phyloP scores from a whole-genome alignment of 2,888 invertebrate genomes.

The Heliconius sara region DNA sequence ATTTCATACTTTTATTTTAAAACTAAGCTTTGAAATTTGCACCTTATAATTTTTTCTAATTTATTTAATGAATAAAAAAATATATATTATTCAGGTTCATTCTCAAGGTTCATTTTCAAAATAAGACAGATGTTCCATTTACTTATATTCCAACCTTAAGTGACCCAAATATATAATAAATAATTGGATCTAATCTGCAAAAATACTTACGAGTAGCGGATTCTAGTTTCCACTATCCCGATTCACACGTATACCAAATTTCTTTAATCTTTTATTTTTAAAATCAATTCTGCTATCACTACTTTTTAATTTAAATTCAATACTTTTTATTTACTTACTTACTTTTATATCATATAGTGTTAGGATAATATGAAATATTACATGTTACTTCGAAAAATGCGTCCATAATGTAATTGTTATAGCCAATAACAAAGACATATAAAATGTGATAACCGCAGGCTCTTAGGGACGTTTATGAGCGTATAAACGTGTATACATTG shows the following conservation, averaged over 20 bases:
- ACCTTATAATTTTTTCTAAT: background rate
- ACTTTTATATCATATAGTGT: background rate
- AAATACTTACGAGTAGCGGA: background rate
- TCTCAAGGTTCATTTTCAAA: background rate
- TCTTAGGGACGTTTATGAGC: constrained; percentile 48
- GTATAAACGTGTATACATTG: constrained; percentile 54
- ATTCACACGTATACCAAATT: background rate
- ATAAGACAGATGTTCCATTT: background rate
- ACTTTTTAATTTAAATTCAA: too few species aligned
- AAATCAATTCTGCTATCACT: too few species aligned
- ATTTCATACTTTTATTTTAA: constrained; percentile 16
- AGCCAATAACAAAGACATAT: constrained; percentile 42
- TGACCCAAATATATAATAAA: background rate
- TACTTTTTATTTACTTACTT: background rate
- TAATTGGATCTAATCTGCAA: too few species aligned
- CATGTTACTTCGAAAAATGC: background rate
- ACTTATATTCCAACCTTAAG: background rate
- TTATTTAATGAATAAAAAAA: constrained; percentile 3
- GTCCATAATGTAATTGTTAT: constrained; percentile 24
- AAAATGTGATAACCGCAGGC: constrained; percentile 44
- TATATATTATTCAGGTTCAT: background rate
- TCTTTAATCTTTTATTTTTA: background rate
- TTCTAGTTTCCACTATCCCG: background rate
- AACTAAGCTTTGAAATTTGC: constrained; percentile 7
- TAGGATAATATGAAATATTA: background rate